phyloP scores from a whole-genome alignment of 2,797 vertebrate genomes.

The Gambusia yucatana region DNA sequence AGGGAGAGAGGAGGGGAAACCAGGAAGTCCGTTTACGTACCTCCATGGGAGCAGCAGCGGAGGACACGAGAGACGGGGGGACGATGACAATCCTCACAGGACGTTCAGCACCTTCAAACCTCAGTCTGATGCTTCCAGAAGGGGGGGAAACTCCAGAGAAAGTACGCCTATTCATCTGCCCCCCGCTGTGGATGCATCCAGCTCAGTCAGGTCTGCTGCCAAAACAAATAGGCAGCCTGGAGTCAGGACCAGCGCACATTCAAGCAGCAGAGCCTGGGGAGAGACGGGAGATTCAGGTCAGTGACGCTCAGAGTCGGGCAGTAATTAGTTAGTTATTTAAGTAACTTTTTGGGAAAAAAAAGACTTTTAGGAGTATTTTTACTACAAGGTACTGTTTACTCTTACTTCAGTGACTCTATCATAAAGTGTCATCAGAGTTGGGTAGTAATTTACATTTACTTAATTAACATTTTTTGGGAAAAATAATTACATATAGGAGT shows the following conservation, averaged over 20 bases:
- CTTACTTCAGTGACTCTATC: no score
- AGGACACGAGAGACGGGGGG: slow-evolving; percentile 53
- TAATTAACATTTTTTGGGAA: no score
- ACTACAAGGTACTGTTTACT: no score
- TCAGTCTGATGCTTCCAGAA: slow-evolving; percentile 70
- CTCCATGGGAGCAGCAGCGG: slow-evolving; percentile 48
- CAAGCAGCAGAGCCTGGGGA: slow-evolving; percentile 50
- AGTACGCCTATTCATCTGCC: slow-evolving; percentile 58
- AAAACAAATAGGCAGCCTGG: slow-evolving; percentile 65
- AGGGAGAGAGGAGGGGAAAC: slow-evolving; percentile 53
- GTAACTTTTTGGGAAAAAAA: no score
- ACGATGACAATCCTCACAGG: slow-evolving; percentile 59
- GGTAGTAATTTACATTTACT: no score
- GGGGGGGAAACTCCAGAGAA: slow-evolving; percentile 56
- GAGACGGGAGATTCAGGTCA: slow-evolving; percentile 72
- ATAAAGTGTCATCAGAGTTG: no score
- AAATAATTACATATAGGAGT: no score
- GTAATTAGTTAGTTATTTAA: no score
- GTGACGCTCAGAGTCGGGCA: slow-evolving; percentile 26
- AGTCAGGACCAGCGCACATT: slow-evolving; percentile 47
- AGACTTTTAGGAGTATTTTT: no score
- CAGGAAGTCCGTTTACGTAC: slow-evolving; percentile 51
- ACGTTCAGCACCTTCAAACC: slow-evolving; percentile 81
- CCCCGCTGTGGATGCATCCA: slow-evolving; percentile 70
- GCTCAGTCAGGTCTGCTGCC: slow-evolving; percentile 63